Conservation (phyloP, 2,888 invertebrate genomes). For the Coelinius sp. region DNA sequence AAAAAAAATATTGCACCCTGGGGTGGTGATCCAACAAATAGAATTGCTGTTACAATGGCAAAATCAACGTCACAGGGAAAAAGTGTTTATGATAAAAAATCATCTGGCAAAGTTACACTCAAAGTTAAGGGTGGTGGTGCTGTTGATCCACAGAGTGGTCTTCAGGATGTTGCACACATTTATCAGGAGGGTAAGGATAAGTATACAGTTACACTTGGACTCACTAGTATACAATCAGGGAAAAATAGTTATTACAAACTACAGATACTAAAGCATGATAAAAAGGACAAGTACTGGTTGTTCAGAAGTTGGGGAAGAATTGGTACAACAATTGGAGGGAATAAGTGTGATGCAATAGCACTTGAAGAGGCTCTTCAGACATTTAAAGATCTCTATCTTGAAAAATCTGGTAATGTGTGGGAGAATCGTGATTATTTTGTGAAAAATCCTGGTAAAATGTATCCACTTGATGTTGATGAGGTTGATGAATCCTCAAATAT, state of each 20-base stretch:
- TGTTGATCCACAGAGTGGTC: conserved; percentile 92
- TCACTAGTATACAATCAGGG: conserved; percentile 88
- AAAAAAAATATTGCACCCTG: conserved; percentile 85
- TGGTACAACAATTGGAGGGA: conserved; percentile 91
- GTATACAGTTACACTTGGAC: conserved; percentile 85
- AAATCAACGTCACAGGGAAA: conserved; percentile 76
- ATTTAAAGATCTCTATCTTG: conserved; percentile 79
- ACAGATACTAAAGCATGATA: conserved; percentile 87
- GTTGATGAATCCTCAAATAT: conserved; percentile 73
- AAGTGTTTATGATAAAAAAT: conserved; percentile 75
- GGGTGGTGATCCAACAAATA: conserved; percentile 80
- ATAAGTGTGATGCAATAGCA: conserved; percentile 74
- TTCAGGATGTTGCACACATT: conserved; percentile 86
- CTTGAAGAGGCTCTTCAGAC: conserved; percentile 74
- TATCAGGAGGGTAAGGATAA: conserved; percentile 76
- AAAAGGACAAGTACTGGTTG: conserved; percentile 78
- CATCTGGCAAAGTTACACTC: conserved; percentile 77
- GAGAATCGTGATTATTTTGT: conserved; percentile 77
- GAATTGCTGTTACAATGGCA: conserved; percentile 73
- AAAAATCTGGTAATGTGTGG: conserved; percentile 91
- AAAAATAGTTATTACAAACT: conserved; percentile 97
- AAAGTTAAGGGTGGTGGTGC: conserved; percentile 86
- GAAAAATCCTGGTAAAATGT: conserved; percentile 82
- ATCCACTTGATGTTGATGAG: conserved; percentile 93
- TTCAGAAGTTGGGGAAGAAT: conserved; percentile 97